These are phyloP conservation scores for Aethina tumida DNA, from an alignment of 1,140 invertebrate genomes.

Conservation along the genomic window DNA sequence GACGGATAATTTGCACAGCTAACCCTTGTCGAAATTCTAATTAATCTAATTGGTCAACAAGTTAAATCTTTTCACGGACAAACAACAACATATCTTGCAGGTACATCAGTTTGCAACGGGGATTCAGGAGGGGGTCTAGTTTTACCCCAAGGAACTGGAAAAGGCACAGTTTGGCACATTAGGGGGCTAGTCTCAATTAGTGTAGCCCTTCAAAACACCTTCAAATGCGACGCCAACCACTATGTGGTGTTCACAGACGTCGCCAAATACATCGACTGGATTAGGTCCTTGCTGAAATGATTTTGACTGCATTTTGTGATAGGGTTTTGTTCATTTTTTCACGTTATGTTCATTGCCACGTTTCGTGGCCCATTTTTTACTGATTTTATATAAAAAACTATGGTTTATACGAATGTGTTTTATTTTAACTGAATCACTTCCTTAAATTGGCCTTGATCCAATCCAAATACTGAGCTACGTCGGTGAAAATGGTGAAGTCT, in stretches of 20 bases:
- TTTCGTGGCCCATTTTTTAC: no score
- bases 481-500: slow-evolving; percentile 47
- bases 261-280: slow-evolving; percentile 48
- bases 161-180: slow-evolving; percentile 42
- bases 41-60: background rate
- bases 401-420: no score
- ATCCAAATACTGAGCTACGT: slow-evolving; percentile 45
- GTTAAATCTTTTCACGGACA: background rate
- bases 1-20: slow-evolving; percentile 1
- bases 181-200: slow-evolving; percentile 48
- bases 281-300: no score
- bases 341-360: no score
- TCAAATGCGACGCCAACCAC: slow-evolving; percentile 42
- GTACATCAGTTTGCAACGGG: slow-evolving; percentile 49
- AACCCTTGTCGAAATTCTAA: slow-evolving; percentile 1
- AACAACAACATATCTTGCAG: slow-evolving; percentile 29
- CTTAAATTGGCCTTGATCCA: no score
- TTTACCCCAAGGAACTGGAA: slow-evolving; percentile 37
- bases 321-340: no score
- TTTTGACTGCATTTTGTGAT: no score
- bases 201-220: slow-evolving; percentile 36
- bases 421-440: no score
- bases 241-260: slow-evolving; percentile 50
- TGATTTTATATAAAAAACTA: no score
- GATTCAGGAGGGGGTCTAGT: slow-evolving; percentile 53